Evolutionary conservation across 2,888 invertebrate genomes (phyloP), one percentile per base, ranked within the genome.

Genomic region (Ectemnius continuus): DNA sequence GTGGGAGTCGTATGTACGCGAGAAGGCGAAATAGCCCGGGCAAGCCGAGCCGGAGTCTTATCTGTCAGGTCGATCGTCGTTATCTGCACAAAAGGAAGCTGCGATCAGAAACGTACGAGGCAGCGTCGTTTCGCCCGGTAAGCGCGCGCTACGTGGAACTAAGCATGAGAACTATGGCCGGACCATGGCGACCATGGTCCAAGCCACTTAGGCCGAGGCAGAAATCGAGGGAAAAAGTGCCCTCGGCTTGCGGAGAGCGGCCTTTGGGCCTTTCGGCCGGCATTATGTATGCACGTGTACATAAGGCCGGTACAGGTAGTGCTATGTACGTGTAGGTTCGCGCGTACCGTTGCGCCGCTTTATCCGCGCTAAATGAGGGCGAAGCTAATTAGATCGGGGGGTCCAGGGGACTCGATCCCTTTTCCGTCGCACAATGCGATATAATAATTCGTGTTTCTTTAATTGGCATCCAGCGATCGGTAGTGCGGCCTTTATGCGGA

Each of bases 31-130:
- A 70, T 67, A 70, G 56, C 70, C 26, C 61, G 46, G 36, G 56
- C 14, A 48, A 76, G 68, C 14, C 73, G 74, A 76, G 72, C 75
- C 71, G 72, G 61, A 70, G 48, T 18, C 80, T 81, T 83, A 83
- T 83, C 83, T 69, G 74, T 73, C 78, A 73, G 75, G 79, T 77
- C 81, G 78, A 85, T 85, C 84, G 72, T 76, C 75, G 76, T 83
- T 82, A 84, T 82, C 82, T 80, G 77, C 75, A 52, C 67, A 80
- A 83, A 82, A 81, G 84, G 81, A 66, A 71, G 74, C 77, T 70
- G 77, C 67, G 76, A 72, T 76, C 67, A 59, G 76, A 73, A 75
- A 77, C 63, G 69, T 69, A 69, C 61, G 70, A 66, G 59, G 65
- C 20, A 59, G 46, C 52, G 20, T 63, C 45, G 64, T 48, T 28